Evolutionary conservation across 2,888 invertebrate genomes (phyloP), one percentile per base, ranked within the genome.

Genomic region (Luperina nickerlii): DNA sequence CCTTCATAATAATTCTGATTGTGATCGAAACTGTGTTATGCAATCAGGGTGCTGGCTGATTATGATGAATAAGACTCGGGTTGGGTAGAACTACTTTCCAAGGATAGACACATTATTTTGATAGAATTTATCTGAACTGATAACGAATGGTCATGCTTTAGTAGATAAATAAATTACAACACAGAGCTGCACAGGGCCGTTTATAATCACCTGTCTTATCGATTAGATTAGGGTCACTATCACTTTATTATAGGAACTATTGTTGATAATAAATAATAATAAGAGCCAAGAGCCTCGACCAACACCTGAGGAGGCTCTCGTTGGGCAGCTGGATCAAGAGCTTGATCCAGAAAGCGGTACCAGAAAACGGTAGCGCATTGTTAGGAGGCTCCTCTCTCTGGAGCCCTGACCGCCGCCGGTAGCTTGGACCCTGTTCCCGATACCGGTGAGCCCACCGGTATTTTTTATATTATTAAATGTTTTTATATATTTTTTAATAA

Each of bases 191-290:
- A 24, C 24, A n/a, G 24, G 65, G 32, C 1, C 20, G 32, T 32
- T 20, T 71, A 51, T 48, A 38, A 62, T 76, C 32, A 75, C 32
- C 15, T 15, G n/a, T 76, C 45, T 75, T 66, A 74, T 74, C 54
- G n/a, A 54, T 42, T n/a, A 66, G 45, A 66, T 77, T 48, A 48
- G n/a, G 51, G 63, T 24, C 63, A 27, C 42, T 63, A 27, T 42
- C 63, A 48, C 38, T 4, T 62, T 20, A 9, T 15, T 38, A 62
- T 7, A 60, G 24, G 24, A 75, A 13, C 6, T 60, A 15, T 1
- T 60, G 15, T 60, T 60, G 2, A 60, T 15, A 38, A 38, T 38
- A 38, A 38, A 38, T 38, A 38, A 38, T 38, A 38, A 32, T 1
- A 32, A 32, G 32, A 32, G 32, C 32, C 32, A 32, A 32, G 32